Conservation (phyloP, 2,888 invertebrate genomes). For the Synergus itoensis region DNA sequence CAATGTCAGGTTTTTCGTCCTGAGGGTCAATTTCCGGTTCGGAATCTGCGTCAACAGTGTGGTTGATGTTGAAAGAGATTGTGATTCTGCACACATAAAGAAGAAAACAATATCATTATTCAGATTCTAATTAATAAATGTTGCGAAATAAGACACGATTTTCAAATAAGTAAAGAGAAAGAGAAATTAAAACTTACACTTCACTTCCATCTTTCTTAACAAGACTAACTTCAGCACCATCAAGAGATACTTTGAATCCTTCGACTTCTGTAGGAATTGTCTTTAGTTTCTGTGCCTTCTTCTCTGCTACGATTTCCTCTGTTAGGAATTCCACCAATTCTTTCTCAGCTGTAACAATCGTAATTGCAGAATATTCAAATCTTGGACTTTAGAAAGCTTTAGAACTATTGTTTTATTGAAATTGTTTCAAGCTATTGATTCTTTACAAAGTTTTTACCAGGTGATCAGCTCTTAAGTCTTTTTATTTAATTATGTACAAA, state of each 20-base stretch:
- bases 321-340: slow-evolving; percentile 94
- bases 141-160: slow-evolving; percentile 26
- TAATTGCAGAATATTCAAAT: neutral
- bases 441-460: too few species aligned
- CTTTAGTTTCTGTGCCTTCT: slow-evolving; percentile 88
- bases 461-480: too few species aligned
- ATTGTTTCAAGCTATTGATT: neutral
- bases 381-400: neutral
- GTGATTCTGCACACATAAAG: slow-evolving; percentile 81
- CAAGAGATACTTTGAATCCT: slow-evolving; percentile 88
- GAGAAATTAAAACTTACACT: slow-evolving; percentile 80
- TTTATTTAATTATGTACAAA: neutral
- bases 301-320: slow-evolving; percentile 96
- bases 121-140: neutral
- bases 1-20: slow-evolving; percentile 86
- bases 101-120: slow-evolving; percentile 10
- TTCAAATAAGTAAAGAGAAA: slow-evolving; percentile 20
- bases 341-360: slow-evolving; percentile 83
- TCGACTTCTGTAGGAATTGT: slow-evolving; percentile 87
- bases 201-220: slow-evolving; percentile 86
- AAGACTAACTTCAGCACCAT: slow-evolving; percentile 92
- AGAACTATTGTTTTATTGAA: neutral
- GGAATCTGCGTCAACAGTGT: slow-evolving; percentile 91
- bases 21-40: slow-evolving; percentile 83
- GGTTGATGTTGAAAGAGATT: slow-evolving; percentile 95